Percentiles rank a stretch among this genome's conserved stretches.
These are phyloP conservation scores for Epistrophe eligans DNA, from an alignment of 2,888 invertebrate species.

Conservation along the genomic window DNA sequence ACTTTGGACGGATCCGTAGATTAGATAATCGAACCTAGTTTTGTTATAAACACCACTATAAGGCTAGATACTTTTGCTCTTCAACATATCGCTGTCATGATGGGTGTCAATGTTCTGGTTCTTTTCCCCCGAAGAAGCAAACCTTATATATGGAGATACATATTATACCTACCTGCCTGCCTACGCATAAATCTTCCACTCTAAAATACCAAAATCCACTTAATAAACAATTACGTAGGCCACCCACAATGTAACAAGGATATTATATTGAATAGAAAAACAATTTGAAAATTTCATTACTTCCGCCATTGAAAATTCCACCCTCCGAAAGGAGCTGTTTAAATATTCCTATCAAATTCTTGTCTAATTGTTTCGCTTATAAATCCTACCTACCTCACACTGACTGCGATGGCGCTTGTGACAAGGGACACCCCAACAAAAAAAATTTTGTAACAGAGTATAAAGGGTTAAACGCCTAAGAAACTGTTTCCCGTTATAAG, in stretches of 20 bases:
- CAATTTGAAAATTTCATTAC: constrained; percentile 42
- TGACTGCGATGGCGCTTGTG: not conserved
- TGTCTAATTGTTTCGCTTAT: constrained; percentile 61
- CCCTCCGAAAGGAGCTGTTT: constrained; percentile 24
- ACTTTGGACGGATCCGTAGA: no score
- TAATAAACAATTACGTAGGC: constrained; percentile 16
- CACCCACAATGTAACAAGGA: not conserved
- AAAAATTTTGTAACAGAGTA: constrained; percentile 9
- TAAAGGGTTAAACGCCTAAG: constrained; percentile 45
- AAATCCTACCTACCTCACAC: constrained; percentile 25
- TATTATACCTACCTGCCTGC: no score
- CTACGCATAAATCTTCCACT: not conserved
- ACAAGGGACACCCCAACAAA: constrained; percentile 9
- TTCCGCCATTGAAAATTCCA: constrained; percentile 30
- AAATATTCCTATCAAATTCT: constrained; percentile 65
- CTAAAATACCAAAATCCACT: constrained; percentile 23
- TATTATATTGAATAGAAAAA: constrained; percentile 22
- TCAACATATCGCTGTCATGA: no score
- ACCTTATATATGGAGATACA: no score
- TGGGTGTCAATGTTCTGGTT: no score
- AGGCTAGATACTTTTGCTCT: no score
- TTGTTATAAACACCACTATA: no score
- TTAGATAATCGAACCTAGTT: no score
- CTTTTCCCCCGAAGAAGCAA: no score
- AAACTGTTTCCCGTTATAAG: constrained; percentile 23